Conservation (phyloP, 2,797 vertebrate species). For the Esox lucius region DNA sequence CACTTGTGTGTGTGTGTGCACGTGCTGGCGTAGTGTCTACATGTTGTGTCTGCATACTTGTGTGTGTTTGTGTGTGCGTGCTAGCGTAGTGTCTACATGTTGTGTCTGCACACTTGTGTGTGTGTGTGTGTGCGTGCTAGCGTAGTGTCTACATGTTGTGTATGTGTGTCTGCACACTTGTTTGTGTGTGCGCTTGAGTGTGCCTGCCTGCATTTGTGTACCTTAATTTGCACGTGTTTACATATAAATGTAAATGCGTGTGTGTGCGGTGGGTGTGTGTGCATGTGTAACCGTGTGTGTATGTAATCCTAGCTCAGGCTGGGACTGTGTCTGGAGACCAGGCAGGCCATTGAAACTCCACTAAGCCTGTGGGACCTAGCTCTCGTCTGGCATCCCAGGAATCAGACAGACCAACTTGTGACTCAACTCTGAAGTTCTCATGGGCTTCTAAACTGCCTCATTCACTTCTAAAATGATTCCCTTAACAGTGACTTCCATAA, state of each 20-base stretch:
- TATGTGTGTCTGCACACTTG: background rate
- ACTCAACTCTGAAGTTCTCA: conserved; percentile 57
- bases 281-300: background rate
- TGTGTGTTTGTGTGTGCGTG: background rate
- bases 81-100: background rate
- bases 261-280: too few relatives aligned
- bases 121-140: background rate
- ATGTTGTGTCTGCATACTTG: background rate
- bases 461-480: conserved; percentile 42
- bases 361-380: conserved; percentile 50
- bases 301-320: conserved; percentile 26
- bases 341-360: conserved; percentile 27
- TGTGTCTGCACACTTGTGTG: background rate
- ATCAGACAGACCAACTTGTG: conserved; percentile 76
- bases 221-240: background rate
- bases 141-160: background rate
- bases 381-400: conserved; percentile 70
- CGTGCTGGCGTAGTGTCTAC: background rate
- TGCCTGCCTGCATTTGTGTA: background rate
- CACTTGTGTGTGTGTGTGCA: background rate
- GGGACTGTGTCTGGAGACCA: conserved; percentile 19
- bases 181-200: background rate
- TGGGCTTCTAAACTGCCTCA: conserved; percentile 41
- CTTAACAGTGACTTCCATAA: background rate
- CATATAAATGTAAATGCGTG: too few relatives aligned